phyloP scores from a whole-genome alignment of 1,140 invertebrate species.

The Drosophila lacertosa region DNA sequence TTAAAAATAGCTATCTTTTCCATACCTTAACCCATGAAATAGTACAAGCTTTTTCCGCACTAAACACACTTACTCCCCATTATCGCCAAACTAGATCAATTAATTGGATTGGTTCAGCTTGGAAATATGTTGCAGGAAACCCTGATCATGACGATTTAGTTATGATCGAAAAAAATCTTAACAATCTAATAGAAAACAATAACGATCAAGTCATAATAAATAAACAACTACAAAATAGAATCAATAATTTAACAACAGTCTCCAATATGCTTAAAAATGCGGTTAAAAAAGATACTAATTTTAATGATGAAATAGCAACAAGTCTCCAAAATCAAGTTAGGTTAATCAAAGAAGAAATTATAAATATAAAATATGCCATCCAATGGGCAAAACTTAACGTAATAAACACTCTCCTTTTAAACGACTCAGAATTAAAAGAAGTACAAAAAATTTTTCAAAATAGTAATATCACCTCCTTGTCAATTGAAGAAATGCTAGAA shows the following conservation, averaged over 20 bases:
- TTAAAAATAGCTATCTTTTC: background rate
- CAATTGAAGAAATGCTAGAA: too few relatives aligned
- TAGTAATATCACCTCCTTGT: too few relatives aligned
- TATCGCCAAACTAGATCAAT: background rate
- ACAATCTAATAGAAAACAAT: constrained; percentile 5
- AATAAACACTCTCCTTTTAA: constrained; percentile 3
- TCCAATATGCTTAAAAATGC: too few relatives aligned
- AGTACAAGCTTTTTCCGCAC: background rate
- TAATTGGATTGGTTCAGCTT: constrained; percentile 5
- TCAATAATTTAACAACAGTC: constrained; percentile 6
- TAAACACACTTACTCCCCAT: too few relatives aligned
- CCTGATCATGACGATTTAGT: background rate
- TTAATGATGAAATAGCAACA: too few relatives aligned
- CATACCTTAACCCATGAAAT: constrained; percentile 9
- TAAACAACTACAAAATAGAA: constrained; percentile 2
- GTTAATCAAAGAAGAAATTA: constrained; percentile 17
- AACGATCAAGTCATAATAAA: too few relatives aligned
- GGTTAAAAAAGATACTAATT: too few relatives aligned
- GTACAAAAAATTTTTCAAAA: too few relatives aligned
- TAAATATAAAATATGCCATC: constrained; percentile 17
- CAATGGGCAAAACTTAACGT: constrained; percentile 20
- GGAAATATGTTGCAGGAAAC: constrained; percentile 6
- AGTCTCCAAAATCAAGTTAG: constrained; percentile 21
- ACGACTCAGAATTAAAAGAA: too few relatives aligned
- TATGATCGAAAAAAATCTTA: constrained; percentile 2